These are phyloP conservation scores for Tetraneura akinire DNA, from an alignment of 1,140 invertebrate genomes.

Conservation along the genomic window DNA sequence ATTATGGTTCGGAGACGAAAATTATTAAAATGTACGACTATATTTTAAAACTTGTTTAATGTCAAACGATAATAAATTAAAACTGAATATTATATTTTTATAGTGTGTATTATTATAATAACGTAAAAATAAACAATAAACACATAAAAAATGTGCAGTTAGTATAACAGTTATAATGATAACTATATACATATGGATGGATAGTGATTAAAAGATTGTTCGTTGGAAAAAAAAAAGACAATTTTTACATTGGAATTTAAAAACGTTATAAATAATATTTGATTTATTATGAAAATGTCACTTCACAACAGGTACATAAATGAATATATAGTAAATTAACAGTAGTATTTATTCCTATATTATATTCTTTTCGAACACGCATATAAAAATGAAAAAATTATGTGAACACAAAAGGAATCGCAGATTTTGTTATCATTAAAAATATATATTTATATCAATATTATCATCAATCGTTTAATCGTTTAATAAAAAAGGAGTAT, in stretches of 20 bases:
- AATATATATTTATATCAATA: too few species aligned
- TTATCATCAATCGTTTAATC: too few species aligned
- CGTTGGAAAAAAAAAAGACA: not conserved
- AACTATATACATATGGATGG: not conserved
- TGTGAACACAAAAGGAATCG: too few species aligned
- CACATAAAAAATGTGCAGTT: too few species aligned
- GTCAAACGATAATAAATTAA: conserved; percentile 26
- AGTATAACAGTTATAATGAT: not conserved
- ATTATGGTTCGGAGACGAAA: not conserved
- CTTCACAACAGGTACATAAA: not conserved
- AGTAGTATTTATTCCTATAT: not conserved
- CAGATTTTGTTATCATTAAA: too few species aligned
- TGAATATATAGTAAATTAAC: conserved; percentile 37
- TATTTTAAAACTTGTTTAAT: conserved; percentile 5
- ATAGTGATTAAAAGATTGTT: conserved; percentile 3
- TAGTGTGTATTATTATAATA: too few species aligned
- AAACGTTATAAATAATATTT: conserved; percentile 16
- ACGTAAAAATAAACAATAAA: too few species aligned
- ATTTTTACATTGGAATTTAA: conserved; percentile 17
- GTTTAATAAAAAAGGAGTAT: too few species aligned
- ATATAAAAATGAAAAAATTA: too few species aligned
- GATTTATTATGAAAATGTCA: conserved; percentile 21
- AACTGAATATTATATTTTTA: not conserved
- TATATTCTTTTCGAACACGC: not conserved
- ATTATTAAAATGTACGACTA: not conserved